These are phyloP conservation scores for Tanytarsus gracilentus DNA, from an alignment of 2,888 invertebrate species.

Conservation along the genomic window DNA sequence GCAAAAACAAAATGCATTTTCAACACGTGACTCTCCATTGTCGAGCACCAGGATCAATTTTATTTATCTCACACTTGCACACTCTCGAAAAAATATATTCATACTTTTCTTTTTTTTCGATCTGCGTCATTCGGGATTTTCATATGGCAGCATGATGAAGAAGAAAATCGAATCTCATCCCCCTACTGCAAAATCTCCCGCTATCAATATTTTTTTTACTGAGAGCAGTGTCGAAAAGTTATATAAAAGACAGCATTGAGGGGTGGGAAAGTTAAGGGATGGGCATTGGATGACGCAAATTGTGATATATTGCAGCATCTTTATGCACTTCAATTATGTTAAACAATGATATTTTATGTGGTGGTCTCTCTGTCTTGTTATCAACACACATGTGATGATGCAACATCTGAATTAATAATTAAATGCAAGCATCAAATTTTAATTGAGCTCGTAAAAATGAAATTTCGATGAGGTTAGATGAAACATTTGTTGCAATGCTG, in stretches of 20 bases:
- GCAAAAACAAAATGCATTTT: conserved; percentile 24
- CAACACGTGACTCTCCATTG: conserved; percentile 20
- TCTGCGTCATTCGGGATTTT: too few species aligned
- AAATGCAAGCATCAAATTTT: not conserved
- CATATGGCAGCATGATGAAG: too few species aligned
- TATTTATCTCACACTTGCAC: not conserved
- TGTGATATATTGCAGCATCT: conserved; percentile 25
- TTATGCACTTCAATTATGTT: conserved; percentile 6
- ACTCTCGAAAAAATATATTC: too few species aligned
- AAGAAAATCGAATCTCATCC: too few species aligned
- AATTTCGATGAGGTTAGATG: not conserved
- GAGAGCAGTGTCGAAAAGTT: too few species aligned
- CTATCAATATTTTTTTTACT: too few species aligned
- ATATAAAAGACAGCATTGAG: too few species aligned
- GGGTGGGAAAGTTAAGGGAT: not conserved
- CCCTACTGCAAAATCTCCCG: too few species aligned
- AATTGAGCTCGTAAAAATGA: not conserved
- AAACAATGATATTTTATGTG: conserved; percentile 20
- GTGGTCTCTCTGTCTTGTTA: not conserved
- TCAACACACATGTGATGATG: not conserved
- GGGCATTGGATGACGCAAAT: conserved; percentile 6
- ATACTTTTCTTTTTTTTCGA: too few species aligned
- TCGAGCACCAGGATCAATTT: not conserved
- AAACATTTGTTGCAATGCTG: too few species aligned
- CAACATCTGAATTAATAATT: conserved; percentile 14